Base-by-base conservation (phyloP, 2,888 invertebrate species). In the Tineola bisselliella region DNA sequence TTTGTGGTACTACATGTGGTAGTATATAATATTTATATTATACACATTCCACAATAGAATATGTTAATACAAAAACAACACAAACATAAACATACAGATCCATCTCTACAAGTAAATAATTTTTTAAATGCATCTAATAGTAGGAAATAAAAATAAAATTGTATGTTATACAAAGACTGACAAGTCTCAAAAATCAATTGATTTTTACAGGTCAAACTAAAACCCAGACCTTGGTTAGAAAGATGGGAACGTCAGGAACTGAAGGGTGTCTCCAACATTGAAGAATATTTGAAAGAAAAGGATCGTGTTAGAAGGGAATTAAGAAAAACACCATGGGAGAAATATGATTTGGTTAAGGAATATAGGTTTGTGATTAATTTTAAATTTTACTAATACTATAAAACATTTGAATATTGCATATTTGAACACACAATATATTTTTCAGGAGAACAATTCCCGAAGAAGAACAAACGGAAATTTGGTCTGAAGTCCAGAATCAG, bases 271-370 rank as follows among this genome's bases (percentile, higher is more conserved):
- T 79, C 89, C 33, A 90, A 90, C 63, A 82, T 91, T 33, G 88
- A 90, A 62, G 88, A 89, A 63, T 70, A 88, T 66, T 68, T 91
- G 1, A 90, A 81, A 64, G 79, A 87, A 17, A 90, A 89, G 65
- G 83, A 84, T 52, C 71, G 77, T 65, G 73, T 78, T 19, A 88
- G 90, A 61, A 89, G 92, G 5, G 83, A 89, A 64, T 73, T 88
- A 60, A 73, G 88, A 33, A 89, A 88, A 52, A 92, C 88, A 65
- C 95, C 95, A 0, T 95, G 94, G 91, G 94, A 94, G 73, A 93
- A 96, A 87, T 95, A 92, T 79, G 98, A 99, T 81, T 84, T 99
- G 61, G 97, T 99, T 97, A 94, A 94, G 76, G 89, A 92, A 63
- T 98, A 98, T 77, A 93, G 97, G 90, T 91, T 70, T 60, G 38